Base-by-base conservation (phyloP, 2,797 vertebrate species). In the Sardinella longiceps region DNA sequence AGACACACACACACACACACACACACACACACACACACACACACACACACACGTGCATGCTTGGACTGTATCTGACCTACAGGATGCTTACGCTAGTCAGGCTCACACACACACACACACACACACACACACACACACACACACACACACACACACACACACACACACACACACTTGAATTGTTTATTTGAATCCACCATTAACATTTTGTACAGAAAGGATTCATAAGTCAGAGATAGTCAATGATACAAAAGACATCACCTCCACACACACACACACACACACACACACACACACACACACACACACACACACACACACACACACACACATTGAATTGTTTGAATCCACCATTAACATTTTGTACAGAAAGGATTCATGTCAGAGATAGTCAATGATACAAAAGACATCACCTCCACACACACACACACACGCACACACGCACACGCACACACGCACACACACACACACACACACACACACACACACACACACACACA, bases 291-390 rank as follows among this genome's bases (percentile, higher is more conserved):
- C 51, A 56, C 51, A 56, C 12, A 56, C 4, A 56, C 51, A 60
- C 58, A 60, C 58, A 60, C 58, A 60, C n/a, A 60, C n/a, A 28
- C 58, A 25, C 58, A 60, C 58, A 60, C 58, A 60, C 58, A 60
- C 58, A 60, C 58, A 60, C 58, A 60, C 58, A n/a, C 58, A n/a
- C 7, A 28, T 4, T 46, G 45, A 46, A n/a, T n/a, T n/a, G n/a
- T n/a, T n/a, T n/a, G n/a, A n/a, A n/a, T n/a, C n/a, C n/a, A n/a
- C n/a, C n/a, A n/a, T n/a, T n/a, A n/a, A n/a, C n/a, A n/a, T n/a
- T n/a, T n/a, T n/a, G n/a, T n/a, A n/a, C n/a, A n/a, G n/a, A n/a
- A n/a, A n/a, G n/a, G n/a, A n/a, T n/a, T n/a, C n/a, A n/a, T n/a
- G n/a, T n/a, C n/a, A n/a, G n/a, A n/a, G n/a, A n/a, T n/a, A n/a